Evolutionary conservation across 2,888 invertebrate species (phyloP), one percentile per base, ranked within the genome.

Genomic region (Nezara viridula): DNA sequence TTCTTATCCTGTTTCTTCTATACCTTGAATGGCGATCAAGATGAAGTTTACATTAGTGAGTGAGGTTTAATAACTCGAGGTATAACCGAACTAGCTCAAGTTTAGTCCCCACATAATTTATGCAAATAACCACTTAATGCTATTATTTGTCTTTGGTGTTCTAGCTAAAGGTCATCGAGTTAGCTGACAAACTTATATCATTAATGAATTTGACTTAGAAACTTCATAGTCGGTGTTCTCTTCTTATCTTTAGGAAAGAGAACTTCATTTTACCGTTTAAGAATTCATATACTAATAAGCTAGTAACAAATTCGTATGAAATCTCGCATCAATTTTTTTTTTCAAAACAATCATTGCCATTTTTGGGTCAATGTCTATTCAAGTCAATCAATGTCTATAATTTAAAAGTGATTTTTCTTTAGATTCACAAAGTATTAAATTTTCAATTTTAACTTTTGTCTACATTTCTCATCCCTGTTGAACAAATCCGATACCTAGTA

Each of bases 161-260:
- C 60, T 60, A 27, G 27, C 60, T 9, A 60, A 60, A 60, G 60
- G 27, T 60, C 60, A 60, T 60, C 27, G 60, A 60, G 60, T 60
- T 60, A 60, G 27, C 60, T 60, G 60, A 60, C 60, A 60, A 60
- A 60, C 60, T 60, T 60, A 60, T 16, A 60, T 60, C 60, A 60
- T 60, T 60, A 60, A 60, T 27, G 60, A 60, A 27, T 60, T 27
- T 27, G 60, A 60, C 27, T 60, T 60, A n/a, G 27, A 60, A 60
- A 60, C 60, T 60, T n/a, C 60, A 60, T 60, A 27, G 60, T 60
- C 60, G 16, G 5, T 27, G 12, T 27, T 16, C 55, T n/a, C 55
- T n/a, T n/a, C n/a, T n/a, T n/a, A n/a, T n/a, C n/a, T n/a, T 60
- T 27, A n/a, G 14, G n/a, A 14, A 27, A n/a, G 27, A 27, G 9